Base-by-base conservation (phyloP, 2,888 invertebrate genomes). In the Agrilus mali region DNA sequence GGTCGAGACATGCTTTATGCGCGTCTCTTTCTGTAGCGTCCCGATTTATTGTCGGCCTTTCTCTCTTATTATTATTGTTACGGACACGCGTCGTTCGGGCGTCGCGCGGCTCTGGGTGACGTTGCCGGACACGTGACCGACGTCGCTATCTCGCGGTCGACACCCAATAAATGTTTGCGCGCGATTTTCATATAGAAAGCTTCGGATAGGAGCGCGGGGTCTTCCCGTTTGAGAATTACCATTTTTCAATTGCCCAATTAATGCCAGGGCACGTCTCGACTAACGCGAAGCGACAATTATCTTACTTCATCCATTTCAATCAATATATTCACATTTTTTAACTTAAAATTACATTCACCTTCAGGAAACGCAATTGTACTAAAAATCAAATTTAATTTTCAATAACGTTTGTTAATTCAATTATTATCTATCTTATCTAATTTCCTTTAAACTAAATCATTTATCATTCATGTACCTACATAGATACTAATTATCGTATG, bases 1-100 rank as follows among this genome's bases (percentile, higher is more conserved):
- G 27, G 27, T 10, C 27, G 27, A 67, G 66, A 64, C 66, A 66
- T 68, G 66, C 67, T 68, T 68, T 68, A 68, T 67, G 67, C 58
- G 58, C 63, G 62, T 66, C 67, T 66, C 67, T 67, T 66, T 66
- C 65, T 61, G 63, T 64, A 66, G 59, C 64, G 61, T 57, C 52
- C 58, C 59, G 59, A 67, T 67, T 67, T 67, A 67, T 65, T 66
- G 60, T 63, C 59, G 59, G 61, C 61, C 61, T 60, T 60, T 66
- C 66, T 65, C 65, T 60, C 65, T 66, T 27, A 27, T 27, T 27
- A 27, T 27, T 27, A 27, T 27, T 27, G 27, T 27, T 27, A 27
- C 63, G 54, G 64, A 63, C 64, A 62, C 64, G 65, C 63, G 64
- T 56, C 60, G 56, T 55, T 53, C 54, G 52, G 54, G 52, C 51